phyloP scores from a whole-genome alignment of 2,888 invertebrate species.

The Eilema depressum region DNA sequence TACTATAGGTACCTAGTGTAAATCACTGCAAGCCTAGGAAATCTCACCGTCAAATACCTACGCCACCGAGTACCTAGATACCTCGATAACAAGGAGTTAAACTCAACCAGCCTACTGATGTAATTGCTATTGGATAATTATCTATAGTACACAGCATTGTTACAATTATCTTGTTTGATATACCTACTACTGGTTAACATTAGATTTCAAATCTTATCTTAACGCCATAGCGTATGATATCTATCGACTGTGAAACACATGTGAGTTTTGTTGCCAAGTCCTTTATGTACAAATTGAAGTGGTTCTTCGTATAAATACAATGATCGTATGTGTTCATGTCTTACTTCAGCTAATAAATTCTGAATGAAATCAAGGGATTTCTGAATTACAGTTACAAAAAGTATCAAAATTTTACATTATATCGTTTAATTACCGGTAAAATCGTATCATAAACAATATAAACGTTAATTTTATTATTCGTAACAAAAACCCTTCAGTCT shows the following conservation, averaged over 20 bases:
- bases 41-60: not conserved
- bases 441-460: not conserved
- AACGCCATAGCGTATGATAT: constrained; percentile 6
- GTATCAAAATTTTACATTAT: not conserved
- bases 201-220: not conserved
- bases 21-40: not conserved
- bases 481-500: not conserved
- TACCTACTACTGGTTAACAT: not conserved
- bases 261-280: constrained; percentile 4
- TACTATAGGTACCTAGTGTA: too few relatives aligned
- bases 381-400: not conserved
- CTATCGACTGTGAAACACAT: constrained; percentile 2
- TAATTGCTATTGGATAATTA: not conserved
- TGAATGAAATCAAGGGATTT: constrained; percentile 4
- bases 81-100: not conserved
- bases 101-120: not conserved
- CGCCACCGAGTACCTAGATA: not conserved
- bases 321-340: constrained; percentile 17
- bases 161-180: constrained; percentile 21
- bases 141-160: constrained; percentile 27
- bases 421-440: not conserved
- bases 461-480: not conserved
- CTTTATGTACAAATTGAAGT: constrained; percentile 24
- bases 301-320: constrained; percentile 35
- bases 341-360: constrained; percentile 19